phyloP scores from a whole-genome alignment of 1,140 invertebrate genomes.

The Panulirus ornatus region DNA sequence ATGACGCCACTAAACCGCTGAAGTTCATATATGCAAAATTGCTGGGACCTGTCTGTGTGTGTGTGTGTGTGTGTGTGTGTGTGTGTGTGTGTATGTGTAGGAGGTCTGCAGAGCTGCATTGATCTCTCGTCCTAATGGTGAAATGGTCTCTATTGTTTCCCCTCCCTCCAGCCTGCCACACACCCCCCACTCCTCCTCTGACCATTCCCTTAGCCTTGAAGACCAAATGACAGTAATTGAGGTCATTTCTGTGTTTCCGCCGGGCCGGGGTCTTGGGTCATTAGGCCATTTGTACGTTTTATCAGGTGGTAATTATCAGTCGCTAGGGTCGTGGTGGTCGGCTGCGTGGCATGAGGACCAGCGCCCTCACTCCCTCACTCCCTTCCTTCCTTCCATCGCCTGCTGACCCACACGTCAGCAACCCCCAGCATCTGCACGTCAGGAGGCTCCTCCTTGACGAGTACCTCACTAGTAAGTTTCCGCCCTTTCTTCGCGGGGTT shows the following conservation, averaged over 20 bases:
- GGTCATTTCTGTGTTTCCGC: slow-evolving; percentile 70
- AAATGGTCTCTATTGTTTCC: slow-evolving; percentile 39
- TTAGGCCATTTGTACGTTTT: slow-evolving; percentile 70
- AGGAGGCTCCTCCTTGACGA: too few relatives aligned
- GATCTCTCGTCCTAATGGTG: background rate
- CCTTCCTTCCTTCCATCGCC: too few relatives aligned
- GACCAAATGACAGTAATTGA: slow-evolving; percentile 66
- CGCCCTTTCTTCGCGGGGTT: too few relatives aligned
- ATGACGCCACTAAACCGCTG: too few relatives aligned
- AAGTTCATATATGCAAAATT: too few relatives aligned
- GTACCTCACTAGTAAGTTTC: too few relatives aligned
- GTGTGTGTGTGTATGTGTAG: background rate
- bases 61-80: background rate
- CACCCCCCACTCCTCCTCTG: background rate
- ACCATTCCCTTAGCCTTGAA: background rate
- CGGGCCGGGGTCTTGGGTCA: slow-evolving; percentile 43
- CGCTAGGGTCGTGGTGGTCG: slow-evolving; percentile 19
- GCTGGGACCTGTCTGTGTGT: too few relatives aligned
- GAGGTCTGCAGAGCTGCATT: background rate
- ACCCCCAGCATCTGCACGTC: too few relatives aligned
- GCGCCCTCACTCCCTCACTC: too few relatives aligned
- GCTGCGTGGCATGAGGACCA: background rate
- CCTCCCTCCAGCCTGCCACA: background rate
- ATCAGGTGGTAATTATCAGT: slow-evolving; percentile 67
- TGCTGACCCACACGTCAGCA: background rate